Evolutionary conservation across 1,140 invertebrate species (phyloP), one percentile per base, ranked within the genome.

Genomic region (Pogonomyrmex californicus): DNA sequence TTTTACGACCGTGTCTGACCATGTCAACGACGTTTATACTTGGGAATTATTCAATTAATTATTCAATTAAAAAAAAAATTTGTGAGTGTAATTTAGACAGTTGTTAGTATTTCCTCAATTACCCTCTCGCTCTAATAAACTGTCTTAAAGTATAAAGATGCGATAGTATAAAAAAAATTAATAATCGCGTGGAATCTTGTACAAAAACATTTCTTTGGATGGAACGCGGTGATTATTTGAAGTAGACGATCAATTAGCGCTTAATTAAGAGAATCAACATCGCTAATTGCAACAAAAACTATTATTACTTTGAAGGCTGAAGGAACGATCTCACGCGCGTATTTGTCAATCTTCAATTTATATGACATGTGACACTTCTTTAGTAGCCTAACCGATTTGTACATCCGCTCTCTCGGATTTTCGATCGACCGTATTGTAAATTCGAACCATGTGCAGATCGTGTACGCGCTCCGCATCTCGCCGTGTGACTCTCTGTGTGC

Each of bases 401-500:
- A 60, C 47, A 51, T 56, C 41, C 5, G 49, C 33, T 68, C 7
- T 30, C 23, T 66, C 3, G 44, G 44, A 54, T 65, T 85, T 63
- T 56, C 47, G 49, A 76, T 44, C 71, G 14, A 14, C 14, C 71
- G 5, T 17, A 44, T 78, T 38, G 58, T 41, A 23, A 75, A 83
- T 83, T 73, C 41, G 41, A 83, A 47, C 3, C 44, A 14, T 41
- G 66, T 47, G 36, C 38, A n/a, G 33, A 73, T 60, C 30, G 65
- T 9, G 14, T 47, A 47, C 60, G 44, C 68, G 6, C 17, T 41
- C 17, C 54, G 30, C 79, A 30, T 83, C 68, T 49, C 41, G 63
- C 33, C 75, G 60, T 58, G 60, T 58, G 60, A 86, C 60, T 76
- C 49, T 12, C 60, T 23, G 75, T 38, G 76, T 38, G 51, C 30